Conservation (phyloP, 1,140 invertebrate genomes). For the Platorchestia sp. region DNA sequence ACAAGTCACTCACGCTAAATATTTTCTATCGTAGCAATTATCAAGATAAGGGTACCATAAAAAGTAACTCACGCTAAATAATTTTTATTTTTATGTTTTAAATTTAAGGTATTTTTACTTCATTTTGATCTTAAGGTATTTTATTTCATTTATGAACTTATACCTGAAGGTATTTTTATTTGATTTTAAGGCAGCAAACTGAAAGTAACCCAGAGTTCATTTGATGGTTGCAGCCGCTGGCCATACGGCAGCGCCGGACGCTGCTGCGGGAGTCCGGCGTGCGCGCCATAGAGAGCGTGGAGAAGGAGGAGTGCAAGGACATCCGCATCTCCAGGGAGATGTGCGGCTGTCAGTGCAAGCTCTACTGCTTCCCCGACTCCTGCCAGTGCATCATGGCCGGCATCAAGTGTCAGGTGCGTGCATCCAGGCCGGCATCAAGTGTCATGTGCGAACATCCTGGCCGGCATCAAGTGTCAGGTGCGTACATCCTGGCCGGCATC, state of each 20-base stretch:
- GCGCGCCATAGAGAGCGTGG: constrained; percentile 91
- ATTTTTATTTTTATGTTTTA: no score
- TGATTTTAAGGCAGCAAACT: no score
- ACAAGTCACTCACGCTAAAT: no score
- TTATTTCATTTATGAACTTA: no score
- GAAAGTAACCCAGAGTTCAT: no score
- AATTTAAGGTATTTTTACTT: no score
- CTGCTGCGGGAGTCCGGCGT: constrained; percentile 90
- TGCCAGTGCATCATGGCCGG: constrained; percentile 94
- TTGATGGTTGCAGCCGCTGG: constrained; percentile 80
- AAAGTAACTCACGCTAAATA: no score
- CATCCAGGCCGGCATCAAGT: constrained; percentile 94
- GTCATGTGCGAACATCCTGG: constrained; percentile 90
- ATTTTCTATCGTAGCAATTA: no score
- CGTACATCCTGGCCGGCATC: constrained; percentile 92
- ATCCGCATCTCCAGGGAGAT: constrained; percentile 93
- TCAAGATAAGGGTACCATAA: no score
- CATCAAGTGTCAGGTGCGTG: constrained; percentile 95
- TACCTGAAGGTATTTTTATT: no score
- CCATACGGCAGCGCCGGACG: constrained; percentile 89
- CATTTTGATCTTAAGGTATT: no score
- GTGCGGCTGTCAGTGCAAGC: constrained; percentile 95
- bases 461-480: constrained; percentile 95
- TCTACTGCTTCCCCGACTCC: constrained; percentile 93
- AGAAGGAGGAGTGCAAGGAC: constrained; percentile 94